Evolutionary conservation across 2,797 vertebrate species (phyloP).

Genomic region (Peromyscus aztecus): DNA sequence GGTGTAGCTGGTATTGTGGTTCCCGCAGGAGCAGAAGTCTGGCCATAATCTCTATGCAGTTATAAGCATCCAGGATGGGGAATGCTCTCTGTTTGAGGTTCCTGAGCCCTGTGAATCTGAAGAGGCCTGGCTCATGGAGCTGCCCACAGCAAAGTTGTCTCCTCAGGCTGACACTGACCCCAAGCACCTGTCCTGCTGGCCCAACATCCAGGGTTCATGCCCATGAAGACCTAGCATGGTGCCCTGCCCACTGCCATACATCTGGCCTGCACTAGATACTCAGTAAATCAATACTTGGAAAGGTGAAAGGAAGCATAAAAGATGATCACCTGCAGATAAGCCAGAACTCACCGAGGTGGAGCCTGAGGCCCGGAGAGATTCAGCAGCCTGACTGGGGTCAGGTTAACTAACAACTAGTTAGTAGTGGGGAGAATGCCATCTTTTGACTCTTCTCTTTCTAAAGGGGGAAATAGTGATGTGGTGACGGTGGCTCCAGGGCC

Average conservation of each 20-base stretch:
- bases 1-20: neutral
- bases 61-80: neutral
- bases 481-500: neutral
- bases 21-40: neutral
- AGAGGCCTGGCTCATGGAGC: neutral
- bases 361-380: neutral
- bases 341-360: neutral
- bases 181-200: neutral
- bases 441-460: neutral
- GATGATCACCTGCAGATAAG: neutral
- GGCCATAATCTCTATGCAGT: slow-evolving; percentile 43
- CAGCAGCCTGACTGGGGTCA: neutral
- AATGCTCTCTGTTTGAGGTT: neutral
- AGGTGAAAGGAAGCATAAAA: neutral
- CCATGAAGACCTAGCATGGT: neutral
- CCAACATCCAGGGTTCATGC: rapidly evolving
- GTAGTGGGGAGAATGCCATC: neutral
- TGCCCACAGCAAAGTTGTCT: neutral
- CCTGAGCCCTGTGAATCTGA: neutral
- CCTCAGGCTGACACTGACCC: neutral
- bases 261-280: neutral
- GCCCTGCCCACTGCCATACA: neutral
- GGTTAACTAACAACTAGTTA: neutral
- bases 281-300: neutral
- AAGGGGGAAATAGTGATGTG: neutral